Conservation (phyloP, 2,888 invertebrate species). For the Notodonta dromedarius region DNA sequence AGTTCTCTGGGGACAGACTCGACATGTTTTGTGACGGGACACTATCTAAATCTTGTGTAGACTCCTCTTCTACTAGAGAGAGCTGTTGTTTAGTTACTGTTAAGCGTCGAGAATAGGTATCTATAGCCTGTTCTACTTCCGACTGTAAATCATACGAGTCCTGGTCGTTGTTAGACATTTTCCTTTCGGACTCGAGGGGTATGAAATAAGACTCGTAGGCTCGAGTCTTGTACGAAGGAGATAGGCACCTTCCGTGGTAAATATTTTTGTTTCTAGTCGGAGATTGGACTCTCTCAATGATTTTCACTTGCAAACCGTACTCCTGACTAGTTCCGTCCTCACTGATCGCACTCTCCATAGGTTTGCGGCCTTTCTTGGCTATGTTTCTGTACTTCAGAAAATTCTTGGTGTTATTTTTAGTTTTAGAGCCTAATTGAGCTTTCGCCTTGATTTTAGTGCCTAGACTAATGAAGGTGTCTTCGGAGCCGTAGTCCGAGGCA, state of each 20-base stretch:
- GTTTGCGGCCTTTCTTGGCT: conserved; percentile 59
- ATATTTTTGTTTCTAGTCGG: conserved; percentile 56
- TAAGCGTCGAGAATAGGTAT: conserved; percentile 62
- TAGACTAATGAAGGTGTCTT: conserved; percentile 78
- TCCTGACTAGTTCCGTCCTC: conserved; percentile 51
- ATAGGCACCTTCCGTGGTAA: conserved; percentile 49
- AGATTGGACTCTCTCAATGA: conserved; percentile 61
- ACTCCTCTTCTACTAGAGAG: conserved; percentile 80
- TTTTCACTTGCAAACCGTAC: conserved; percentile 72
- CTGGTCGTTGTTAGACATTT: conserved; percentile 43
- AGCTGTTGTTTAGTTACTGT: conserved; percentile 71
- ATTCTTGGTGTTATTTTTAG: conserved; percentile 63
- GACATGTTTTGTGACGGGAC: conserved; percentile 66
- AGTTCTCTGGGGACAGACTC: conserved; percentile 65
- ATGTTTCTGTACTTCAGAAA: conserved; percentile 67
- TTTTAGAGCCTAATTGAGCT: conserved; percentile 68
- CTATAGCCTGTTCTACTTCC: conserved; percentile 62
- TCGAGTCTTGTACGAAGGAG: conserved; percentile 60
- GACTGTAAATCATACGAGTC: conserved; percentile 55
- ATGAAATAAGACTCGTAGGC: conserved; percentile 71
- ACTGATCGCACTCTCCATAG: conserved; percentile 54
- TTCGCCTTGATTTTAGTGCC: conserved; percentile 81
- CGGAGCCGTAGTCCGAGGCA: conserved; percentile 78
- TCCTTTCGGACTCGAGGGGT: conserved; percentile 54
- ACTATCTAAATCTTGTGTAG: conserved; percentile 76